phyloP scores from a whole-genome alignment of 1,140 invertebrate genomes.

The Zelostemma sp. region DNA sequence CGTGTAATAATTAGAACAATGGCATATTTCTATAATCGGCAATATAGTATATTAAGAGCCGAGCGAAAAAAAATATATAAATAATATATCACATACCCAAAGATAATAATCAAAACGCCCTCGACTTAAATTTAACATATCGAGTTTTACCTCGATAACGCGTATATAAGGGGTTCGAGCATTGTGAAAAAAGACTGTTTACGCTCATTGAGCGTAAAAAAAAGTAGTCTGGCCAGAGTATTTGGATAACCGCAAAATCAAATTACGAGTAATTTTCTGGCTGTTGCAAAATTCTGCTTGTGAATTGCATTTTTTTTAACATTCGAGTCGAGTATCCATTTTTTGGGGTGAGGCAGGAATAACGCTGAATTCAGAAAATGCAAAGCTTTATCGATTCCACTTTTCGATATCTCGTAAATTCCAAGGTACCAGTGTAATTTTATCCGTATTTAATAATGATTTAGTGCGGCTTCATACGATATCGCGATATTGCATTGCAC shows the following conservation, averaged over 20 bases:
- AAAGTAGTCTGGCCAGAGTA: no score
- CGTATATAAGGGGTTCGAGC: background rate
- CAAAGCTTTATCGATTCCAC: background rate
- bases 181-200: no score
- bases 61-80: no score
- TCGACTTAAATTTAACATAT: background rate
- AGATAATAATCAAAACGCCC: background rate
- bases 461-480: slow-evolving; percentile 2
- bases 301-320: no score
- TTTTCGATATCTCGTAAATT: no score
- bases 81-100: no score
- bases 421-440: no score
- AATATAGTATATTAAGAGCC: background rate
- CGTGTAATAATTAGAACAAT: slow-evolving; percentile 10
- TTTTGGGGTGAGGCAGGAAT: no score
- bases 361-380: background rate
- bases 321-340: no score
- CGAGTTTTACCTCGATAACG: background rate
- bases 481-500: slow-evolving; percentile 4
- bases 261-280: no score
- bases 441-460: background rate
- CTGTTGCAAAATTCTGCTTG: background rate
- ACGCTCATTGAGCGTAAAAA: no score
- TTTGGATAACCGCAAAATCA: no score
- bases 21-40: background rate